phyloP scores from a whole-genome alignment of 2,888 invertebrate species.

The Lampropteryx suffumata region DNA sequence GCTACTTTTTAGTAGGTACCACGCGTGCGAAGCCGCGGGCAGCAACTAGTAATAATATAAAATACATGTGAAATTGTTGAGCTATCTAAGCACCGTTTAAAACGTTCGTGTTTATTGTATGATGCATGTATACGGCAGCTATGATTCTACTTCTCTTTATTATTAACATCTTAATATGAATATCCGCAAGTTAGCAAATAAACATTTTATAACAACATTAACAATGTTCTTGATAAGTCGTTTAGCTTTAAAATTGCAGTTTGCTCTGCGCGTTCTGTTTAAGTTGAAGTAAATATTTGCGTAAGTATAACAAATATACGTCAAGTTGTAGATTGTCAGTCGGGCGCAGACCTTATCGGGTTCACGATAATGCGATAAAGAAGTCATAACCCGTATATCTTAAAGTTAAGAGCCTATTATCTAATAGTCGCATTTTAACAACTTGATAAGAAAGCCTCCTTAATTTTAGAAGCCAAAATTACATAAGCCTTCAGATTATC shows the following conservation, averaged over 20 bases:
- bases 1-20: no score
- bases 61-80: no score
- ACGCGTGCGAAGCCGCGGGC: no score
- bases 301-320: constrained; percentile 20
- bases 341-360: constrained; percentile 21
- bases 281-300: constrained; percentile 30
- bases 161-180: no score
- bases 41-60: no score
- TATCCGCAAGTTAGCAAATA: background rate
- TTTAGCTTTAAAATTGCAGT: constrained; percentile 13
- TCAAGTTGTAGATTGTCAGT: constrained; percentile 22
- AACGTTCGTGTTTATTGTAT: no score
- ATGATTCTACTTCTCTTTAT: background rate
- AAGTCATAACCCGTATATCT: constrained; percentile 17
- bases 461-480: constrained; percentile 8
- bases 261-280: constrained; percentile 36
- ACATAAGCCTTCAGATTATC: background rate
- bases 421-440: constrained; percentile 13
- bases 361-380: constrained; percentile 15
- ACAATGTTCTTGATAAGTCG: constrained; percentile 13
- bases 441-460: constrained; percentile 2
- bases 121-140: no score
- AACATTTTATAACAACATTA: background rate
- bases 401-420: constrained; percentile 4
- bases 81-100: no score